These are phyloP conservation scores for Pedetes capensis DNA, from an alignment of 2,113 vertebrate species.

Conservation along the genomic window DNA sequence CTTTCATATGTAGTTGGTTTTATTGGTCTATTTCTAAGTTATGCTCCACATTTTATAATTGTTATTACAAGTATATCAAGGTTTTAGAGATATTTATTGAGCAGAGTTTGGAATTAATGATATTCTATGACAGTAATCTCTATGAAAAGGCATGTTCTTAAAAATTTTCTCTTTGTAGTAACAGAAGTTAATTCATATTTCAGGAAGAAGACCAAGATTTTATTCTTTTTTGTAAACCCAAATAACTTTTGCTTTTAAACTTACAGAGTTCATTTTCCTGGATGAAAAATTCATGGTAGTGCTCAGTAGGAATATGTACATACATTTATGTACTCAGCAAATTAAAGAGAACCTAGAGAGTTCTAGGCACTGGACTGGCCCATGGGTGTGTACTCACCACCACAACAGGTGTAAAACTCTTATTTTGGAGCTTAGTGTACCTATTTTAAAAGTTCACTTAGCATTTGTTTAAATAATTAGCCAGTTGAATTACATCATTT, in stretches of 20 bases:
- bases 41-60: neutral
- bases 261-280: neutral
- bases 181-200: neutral
- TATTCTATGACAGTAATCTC: neutral
- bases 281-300: neutral
- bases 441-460: neutral
- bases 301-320: neutral
- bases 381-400: neutral
- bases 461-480: neutral
- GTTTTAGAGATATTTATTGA: neutral
- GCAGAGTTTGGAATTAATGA: neutral
- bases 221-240: neutral
- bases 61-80: neutral
- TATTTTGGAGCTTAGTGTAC: neutral
- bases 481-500: neutral
- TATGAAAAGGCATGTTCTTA: neutral
- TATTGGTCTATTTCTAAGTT: neutral
- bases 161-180: neutral
- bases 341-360: neutral
- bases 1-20: neutral
- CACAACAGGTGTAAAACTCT: neutral
- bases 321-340: neutral
- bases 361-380: neutral
- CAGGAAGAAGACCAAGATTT: neutral
- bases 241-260: constrained; percentile 20